Base-by-base conservation (phyloP, 2,113 vertebrate genomes). In the Aegotheles bennettii region DNA sequence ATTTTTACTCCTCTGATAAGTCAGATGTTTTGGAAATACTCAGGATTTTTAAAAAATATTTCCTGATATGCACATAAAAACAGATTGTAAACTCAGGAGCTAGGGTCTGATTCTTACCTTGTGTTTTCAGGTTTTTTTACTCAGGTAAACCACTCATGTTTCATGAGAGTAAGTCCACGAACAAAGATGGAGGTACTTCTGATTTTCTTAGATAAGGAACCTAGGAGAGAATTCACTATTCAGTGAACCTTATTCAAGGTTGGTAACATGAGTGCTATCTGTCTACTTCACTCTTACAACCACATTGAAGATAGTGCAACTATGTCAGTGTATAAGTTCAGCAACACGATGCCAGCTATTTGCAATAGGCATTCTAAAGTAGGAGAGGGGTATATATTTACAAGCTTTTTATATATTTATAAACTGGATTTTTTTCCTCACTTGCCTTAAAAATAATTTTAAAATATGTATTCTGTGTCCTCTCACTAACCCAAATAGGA, bases 1-100 rank as follows among this genome's bases (percentile, higher is more conserved):
- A 17, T 97, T 98, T 97, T 96, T 87, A 90, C 81, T 87, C 95
- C 97, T 96, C 89, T 95, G 95, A 97, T 83, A 90, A 95, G 91
- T 95, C 94, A 97, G 94, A 97, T 94, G 94, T 97, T 97, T n/a
- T 95, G 95, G 95, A 97, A 97, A 97, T 94, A 96, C 80, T 90
- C 96, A 80, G 65, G 64, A 92, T 94, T 97, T 95, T 88, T 35
- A 69, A 92, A 79, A 92, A 96, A 93, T 95, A 94, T 90, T 96
- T 95, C 92, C 94, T 95, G 88, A 78, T 93, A 61, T 87, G 82
- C 61, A 86, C 20, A 56, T 56, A 84, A 95, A 96, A 95, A 6
- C 43, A 77, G 31, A 77, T 50, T 85, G 38, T 60, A 65, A 51
- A 60, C 38, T 80, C 92, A 65, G 69, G 68, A 81, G 73, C 33